phyloP scores from a whole-genome alignment of 1,140 invertebrate genomes.

The Pseudomyrmex flavicornis region DNA sequence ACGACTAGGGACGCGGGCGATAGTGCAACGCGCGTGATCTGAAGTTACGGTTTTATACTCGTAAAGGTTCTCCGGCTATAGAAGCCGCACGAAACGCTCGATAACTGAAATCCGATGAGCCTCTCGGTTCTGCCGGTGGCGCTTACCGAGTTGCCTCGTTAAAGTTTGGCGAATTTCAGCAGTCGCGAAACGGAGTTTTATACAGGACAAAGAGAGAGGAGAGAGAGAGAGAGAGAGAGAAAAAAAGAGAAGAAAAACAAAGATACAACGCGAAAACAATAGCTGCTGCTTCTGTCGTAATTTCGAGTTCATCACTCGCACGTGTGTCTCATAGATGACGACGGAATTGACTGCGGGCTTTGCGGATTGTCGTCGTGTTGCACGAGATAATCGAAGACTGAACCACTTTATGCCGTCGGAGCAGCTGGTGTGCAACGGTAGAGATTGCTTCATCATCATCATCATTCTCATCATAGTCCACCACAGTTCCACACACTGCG shows the following conservation, averaged over 20 bases:
- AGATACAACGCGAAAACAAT: slow-evolving; percentile 41
- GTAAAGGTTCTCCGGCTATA: slow-evolving; percentile 19
- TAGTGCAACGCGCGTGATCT: slow-evolving; percentile 20
- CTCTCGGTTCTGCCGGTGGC: neutral
- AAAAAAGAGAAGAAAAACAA: neutral
- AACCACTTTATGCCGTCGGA: neutral
- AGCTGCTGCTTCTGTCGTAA: slow-evolving; percentile 24
- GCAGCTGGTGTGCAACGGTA: neutral
- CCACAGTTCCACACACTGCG: neutral
- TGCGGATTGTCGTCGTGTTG: slow-evolving; percentile 17
- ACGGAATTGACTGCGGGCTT: slow-evolving; percentile 10
- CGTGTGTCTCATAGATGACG: slow-evolving; percentile 25
- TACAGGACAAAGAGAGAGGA: neutral
- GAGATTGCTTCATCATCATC: neutral
- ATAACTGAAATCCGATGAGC: slow-evolving; percentile 62
- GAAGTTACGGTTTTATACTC: slow-evolving; percentile 46
- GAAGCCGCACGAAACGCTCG: slow-evolving; percentile 53
- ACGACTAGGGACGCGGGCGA: neutral
- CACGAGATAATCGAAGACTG: slow-evolving; percentile 21
- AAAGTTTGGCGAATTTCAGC: slow-evolving; percentile 49
- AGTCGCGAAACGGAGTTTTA: slow-evolving; percentile 24
- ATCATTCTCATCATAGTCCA: neutral
- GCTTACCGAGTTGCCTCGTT: slow-evolving; percentile 60
- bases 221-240: neutral
- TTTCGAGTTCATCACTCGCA: slow-evolving; percentile 42